A percentile compares a stretch with the other conserved stretches of the same genome.
Conservation (phyloP, 2,797 vertebrate species). For the Alcedo atthis region DNA sequence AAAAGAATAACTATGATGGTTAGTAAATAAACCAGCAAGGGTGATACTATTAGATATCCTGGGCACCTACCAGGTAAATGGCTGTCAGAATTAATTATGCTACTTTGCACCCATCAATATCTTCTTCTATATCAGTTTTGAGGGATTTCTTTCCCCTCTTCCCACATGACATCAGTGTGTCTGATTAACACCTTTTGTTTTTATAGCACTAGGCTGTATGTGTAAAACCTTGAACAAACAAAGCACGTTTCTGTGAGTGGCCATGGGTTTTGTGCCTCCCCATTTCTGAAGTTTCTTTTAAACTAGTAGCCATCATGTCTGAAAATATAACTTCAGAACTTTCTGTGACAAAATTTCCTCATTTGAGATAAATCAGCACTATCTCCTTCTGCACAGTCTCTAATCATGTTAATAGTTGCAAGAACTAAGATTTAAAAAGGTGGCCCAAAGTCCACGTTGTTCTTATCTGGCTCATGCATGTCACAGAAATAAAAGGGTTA, state of each 20-base stretch:
- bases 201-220: rapidly evolving
- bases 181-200: background rate
- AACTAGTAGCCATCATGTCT: background rate
- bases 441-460: background rate
- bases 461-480: background rate
- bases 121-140: background rate
- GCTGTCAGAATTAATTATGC: background rate
- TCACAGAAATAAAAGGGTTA: background rate
- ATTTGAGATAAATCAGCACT: background rate
- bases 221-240: background rate
- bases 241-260: background rate
- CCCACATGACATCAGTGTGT: rapidly evolving
- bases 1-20: constrained; percentile 74
- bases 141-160: background rate
- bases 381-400: background rate
- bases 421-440: background rate
- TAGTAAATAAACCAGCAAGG: constrained; percentile 78
- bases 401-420: rapidly evolving
- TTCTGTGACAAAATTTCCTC: background rate
- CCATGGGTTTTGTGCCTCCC: rapidly evolving
- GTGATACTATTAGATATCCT: constrained; percentile 7
- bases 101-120: background rate
- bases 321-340: background rate
- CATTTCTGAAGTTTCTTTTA: background rate
- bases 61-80: background rate